Evolutionary conservation across 2,888 invertebrate species (phyloP), one percentile per base, ranked within the genome.

Genomic region (Epistrophe eligans): DNA sequence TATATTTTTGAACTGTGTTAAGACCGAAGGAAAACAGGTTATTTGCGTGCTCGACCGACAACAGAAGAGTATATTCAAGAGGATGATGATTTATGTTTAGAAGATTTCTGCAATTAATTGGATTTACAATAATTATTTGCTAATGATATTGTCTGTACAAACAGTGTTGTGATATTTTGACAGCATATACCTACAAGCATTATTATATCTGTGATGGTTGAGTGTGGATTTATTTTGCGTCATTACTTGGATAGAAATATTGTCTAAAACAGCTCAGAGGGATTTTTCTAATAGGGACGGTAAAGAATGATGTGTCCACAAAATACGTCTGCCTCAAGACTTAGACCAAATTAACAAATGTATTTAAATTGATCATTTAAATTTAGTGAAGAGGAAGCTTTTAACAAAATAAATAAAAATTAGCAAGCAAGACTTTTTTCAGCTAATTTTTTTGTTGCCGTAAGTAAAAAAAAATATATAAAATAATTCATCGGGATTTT

Each of bases 101-200:
- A 43, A 8, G 4, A 72, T 43, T 72, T 28, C 40, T 57, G 55
- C 11, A 5, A n/a, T 28, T 57, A 32, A 43, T 57, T 55, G 57
- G 32, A 58, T 72, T 72, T 58, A 17, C n/a, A 58, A 45, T 72
- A 57, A 58, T 58, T 43, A 52, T 70, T 70, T 70, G 67, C 3
- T 52, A 52, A 70, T 70, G 52, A 70, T 67, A 50, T 67, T 67
- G 17, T 19, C 35, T 50, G 38, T 70, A n/a, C 38, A 52, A 52
- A 52, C 24, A 52, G 17, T 24, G 24, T 52, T 40, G 13, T 35
- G 50, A 15, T 5, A 19, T 40, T 32, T 24, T 40, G 67, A 70
- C 52, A 48, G 66, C 13, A 7, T 32, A n/a, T n/a, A n/a, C n/a
- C n/a, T 8, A 3, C n/a, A n/a, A n/a, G n/a, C n/a, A n/a, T n/a